Percentiles rank a stretch among this genome's conserved stretches.
These are phyloP conservation scores for Emydoidea blandingii DNA, from an alignment of 2,797 vertebrate genomes.

Conservation along the genomic window DNA sequence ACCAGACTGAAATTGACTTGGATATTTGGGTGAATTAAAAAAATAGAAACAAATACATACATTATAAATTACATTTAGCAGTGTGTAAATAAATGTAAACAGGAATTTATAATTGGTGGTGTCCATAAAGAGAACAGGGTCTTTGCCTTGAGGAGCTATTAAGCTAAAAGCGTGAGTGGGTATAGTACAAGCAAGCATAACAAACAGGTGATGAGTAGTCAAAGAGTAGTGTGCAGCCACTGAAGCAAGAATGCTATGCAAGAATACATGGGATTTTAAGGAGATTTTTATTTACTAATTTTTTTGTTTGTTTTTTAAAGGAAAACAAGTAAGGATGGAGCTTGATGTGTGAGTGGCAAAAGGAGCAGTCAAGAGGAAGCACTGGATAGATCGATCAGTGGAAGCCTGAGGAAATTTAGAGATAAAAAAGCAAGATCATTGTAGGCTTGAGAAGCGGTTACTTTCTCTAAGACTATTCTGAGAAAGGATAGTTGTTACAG, in stretches of 20 bases:
- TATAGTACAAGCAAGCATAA: not conserved
- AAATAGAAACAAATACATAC: not conserved
- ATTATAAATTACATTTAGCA: not conserved
- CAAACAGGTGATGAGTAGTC: not conserved
- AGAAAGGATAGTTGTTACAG: conserved; percentile 10
- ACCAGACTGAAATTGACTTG: not conserved
- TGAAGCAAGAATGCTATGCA: not conserved
- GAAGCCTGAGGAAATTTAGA: conserved; percentile 29
- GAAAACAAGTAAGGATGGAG: conserved; percentile 56
- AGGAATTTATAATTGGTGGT: not conserved
- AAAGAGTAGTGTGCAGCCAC: not conserved
- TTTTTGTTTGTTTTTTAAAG: conserved; percentile 15
- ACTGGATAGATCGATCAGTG: conserved; percentile 54
- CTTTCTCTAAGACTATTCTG: conserved; percentile 29
- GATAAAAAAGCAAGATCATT: conserved; percentile 14
- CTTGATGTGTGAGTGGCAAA: conserved; percentile 51
- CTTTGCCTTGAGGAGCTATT: not conserved
- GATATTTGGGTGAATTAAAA: not conserved
- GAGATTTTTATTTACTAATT: not conserved
- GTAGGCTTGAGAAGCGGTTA: conserved; percentile 61
- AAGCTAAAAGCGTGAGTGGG: not conserved
- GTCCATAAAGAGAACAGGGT: not conserved
- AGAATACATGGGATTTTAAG: conserved; percentile 10
- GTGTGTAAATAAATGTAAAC: not conserved
- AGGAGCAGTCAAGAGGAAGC: not conserved